Conservation (phyloP, 1,140 invertebrate species). For the Nixonia krombeini region DNA sequence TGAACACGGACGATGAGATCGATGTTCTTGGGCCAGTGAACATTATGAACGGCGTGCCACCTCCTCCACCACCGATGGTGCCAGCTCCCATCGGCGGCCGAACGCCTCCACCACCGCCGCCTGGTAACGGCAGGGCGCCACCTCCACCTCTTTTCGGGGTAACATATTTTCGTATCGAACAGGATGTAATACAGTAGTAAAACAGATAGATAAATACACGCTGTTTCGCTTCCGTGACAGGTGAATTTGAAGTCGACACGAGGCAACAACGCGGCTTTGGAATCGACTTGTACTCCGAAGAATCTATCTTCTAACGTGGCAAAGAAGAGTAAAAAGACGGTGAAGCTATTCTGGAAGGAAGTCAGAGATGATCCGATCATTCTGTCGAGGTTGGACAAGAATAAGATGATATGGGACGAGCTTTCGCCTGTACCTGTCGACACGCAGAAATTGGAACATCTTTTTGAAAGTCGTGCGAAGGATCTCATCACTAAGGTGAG, state of each 20-base stretch:
- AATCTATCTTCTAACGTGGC: conserved; percentile 62
- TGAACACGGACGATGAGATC: conserved; percentile 85
- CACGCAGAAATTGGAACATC: conserved; percentile 93
- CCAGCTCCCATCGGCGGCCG: conserved; percentile 62
- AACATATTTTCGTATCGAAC: too few species aligned
- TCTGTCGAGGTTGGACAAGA: conserved; percentile 75
- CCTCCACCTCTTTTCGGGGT: conserved; percentile 69
- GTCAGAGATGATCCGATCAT: conserved; percentile 87
- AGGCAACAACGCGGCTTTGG: conserved; percentile 30
- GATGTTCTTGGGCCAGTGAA: conserved; percentile 76
- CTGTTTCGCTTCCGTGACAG: too few species aligned
- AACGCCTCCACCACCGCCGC: conserved; percentile 63
- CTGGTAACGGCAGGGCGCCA: conserved; percentile 55
- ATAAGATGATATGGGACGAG: conserved; percentile 96
- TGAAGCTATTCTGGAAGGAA: conserved; percentile 99
- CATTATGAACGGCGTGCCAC: conserved; percentile 77
- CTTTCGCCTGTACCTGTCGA: conserved; percentile 88
- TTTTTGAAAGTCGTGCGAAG: conserved; percentile 97
- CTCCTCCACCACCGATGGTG: conserved; percentile 78
- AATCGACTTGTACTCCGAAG: conserved; percentile 55
- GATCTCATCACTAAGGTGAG: conserved; percentile 94
- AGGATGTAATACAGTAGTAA: too few species aligned
- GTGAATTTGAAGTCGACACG: conserved; percentile 59
- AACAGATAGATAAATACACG: too few species aligned
- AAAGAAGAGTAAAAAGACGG: conserved; percentile 97